A percentile compares a stretch with the other conserved stretches of the same genome.
Evolutionary conservation across 2,113 vertebrate genomes (phyloP).

Genomic region (Syngnathus typhle): DNA sequence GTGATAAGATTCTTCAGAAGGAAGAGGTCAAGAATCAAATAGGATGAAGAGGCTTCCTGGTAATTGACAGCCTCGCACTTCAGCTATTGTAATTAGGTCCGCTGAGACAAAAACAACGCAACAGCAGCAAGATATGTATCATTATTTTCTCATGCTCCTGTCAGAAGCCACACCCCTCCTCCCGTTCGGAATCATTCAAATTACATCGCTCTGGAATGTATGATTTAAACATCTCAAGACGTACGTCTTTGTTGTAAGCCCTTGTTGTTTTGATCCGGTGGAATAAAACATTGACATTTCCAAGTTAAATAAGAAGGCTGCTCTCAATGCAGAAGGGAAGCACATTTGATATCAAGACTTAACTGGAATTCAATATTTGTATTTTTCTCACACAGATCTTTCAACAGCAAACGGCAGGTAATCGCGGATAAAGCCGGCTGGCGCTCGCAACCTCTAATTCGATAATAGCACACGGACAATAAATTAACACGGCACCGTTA

Average conservation of each 20-base stretch:
- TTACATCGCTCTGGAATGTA: slow-evolving; percentile 41
- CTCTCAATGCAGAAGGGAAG: slow-evolving; percentile 17
- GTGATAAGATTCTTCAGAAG: background rate
- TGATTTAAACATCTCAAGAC: slow-evolving; percentile 40
- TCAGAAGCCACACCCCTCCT: slow-evolving; percentile 40
- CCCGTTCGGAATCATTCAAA: slow-evolving; percentile 38
- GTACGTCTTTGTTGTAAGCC: slow-evolving; percentile 17
- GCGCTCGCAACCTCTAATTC: slow-evolving; percentile 32
- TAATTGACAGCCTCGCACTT: slow-evolving; percentile 52
- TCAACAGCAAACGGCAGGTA: slow-evolving; percentile 15
- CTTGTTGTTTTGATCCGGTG: slow-evolving; percentile 22
- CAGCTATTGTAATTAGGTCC: slow-evolving; percentile 67
- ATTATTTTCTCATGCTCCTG: slow-evolving; percentile 49
- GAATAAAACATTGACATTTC: slow-evolving; percentile 13
- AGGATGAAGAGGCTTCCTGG: slow-evolving; percentile 25
- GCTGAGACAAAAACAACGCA: slow-evolving; percentile 54
- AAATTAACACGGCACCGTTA: slow-evolving; percentile 16
- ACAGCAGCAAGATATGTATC: slow-evolving; percentile 45
- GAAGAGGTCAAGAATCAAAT: slow-evolving; percentile 30
- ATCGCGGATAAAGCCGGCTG: slow-evolving; percentile 33
- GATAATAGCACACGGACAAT: slow-evolving; percentile 37
- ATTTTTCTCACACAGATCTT: slow-evolving; percentile 12
- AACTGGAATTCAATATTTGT: slow-evolving; percentile 4
- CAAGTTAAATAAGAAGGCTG: slow-evolving; percentile 14
- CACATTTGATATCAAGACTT: slow-evolving; percentile 22